A percentile compares a stretch with the other conserved stretches of the same genome.
phyloP scores from a whole-genome alignment of 2,888 invertebrate genomes.

The Melinaea menophilus region DNA sequence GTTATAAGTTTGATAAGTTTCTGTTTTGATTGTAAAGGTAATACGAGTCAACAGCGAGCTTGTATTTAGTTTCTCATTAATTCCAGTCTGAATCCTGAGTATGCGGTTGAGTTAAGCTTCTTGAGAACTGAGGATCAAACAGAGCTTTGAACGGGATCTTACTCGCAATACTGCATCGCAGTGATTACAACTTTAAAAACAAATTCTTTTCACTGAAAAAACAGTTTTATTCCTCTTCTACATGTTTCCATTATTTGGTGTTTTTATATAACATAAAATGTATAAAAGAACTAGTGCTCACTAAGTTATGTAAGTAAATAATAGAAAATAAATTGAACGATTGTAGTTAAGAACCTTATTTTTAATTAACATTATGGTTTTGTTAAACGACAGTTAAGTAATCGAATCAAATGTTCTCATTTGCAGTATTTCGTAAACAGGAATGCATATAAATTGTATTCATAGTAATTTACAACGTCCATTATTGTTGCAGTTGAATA shows the following conservation, averaged over 20 bases:
- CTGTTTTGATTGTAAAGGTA: neutral
- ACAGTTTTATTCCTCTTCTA: neutral
- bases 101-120: conserved; percentile 3
- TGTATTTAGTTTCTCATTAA: conserved; percentile 1
- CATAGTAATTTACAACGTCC: conserved; percentile 1
- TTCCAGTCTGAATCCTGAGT: conserved; percentile 13
- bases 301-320: neutral
- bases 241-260: neutral
- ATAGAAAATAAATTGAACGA: neutral
- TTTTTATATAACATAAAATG: neutral
- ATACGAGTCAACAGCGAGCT: neutral
- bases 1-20: neutral
- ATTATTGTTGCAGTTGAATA: neutral
- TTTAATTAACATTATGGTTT: neutral
- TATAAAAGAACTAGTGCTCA: neutral
- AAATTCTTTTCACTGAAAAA: neutral
- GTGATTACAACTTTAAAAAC: conserved; percentile 2
- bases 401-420: neutral
- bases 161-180: conserved; percentile 11
- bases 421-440: conserved; percentile 1
- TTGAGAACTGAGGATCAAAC: conserved; percentile 16
- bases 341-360: too few species aligned
- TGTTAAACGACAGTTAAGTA: neutral
- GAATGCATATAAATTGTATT: neutral
- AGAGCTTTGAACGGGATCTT: conserved; percentile 16